A percentile compares a stretch with the other conserved stretches of the same genome.
These are phyloP conservation scores for Siniperca undulata DNA, from an alignment of 2,797 vertebrate species.

Conservation along the genomic window DNA sequence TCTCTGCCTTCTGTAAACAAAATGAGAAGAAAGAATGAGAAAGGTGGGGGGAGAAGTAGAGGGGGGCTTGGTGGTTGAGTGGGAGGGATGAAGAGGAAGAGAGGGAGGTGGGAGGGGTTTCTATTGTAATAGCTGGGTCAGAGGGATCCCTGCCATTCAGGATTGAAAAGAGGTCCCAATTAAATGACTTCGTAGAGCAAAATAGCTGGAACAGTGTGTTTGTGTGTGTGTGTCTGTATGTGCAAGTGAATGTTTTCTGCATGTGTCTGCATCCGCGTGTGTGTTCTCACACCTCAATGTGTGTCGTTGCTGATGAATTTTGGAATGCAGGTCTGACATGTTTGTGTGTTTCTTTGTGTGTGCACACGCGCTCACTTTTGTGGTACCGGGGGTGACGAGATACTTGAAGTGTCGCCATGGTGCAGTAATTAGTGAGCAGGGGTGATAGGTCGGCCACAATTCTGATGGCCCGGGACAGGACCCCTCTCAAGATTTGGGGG, in stretches of 20 bases:
- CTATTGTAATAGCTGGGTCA: slow-evolving; percentile 81
- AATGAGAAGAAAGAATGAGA: slow-evolving; percentile 59
- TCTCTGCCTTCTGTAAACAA: slow-evolving; percentile 74
- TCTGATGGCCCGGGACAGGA: slow-evolving; percentile 87
- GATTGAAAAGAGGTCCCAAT: slow-evolving; percentile 89
- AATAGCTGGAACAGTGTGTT: slow-evolving; percentile 69
- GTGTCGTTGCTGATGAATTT: slow-evolving; percentile 34
- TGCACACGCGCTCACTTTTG: slow-evolving; percentile 58
- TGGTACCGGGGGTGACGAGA: slow-evolving; percentile 72
- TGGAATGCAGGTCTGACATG: slow-evolving; percentile 47
- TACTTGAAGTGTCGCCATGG: slow-evolving; percentile 93
- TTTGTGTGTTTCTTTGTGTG: slow-evolving; percentile 45
- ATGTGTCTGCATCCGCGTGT: neutral
- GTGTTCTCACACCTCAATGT: slow-evolving; percentile 4
- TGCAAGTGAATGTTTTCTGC: slow-evolving; percentile 16
- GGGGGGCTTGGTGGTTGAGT: slow-evolving; percentile 45
- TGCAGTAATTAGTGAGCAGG: slow-evolving; percentile 93
- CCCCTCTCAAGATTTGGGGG: slow-evolving; percentile 86
- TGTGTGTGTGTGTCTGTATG: slow-evolving; percentile 20
- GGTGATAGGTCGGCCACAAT: slow-evolving; percentile 92
- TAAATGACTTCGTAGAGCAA: slow-evolving; percentile 89
- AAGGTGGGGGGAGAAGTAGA: slow-evolving; percentile 42
- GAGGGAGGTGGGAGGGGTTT: slow-evolving; percentile 48
- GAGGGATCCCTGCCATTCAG: slow-evolving; percentile 79
- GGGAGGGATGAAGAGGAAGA: slow-evolving; percentile 48